Evolutionary conservation across 64 coral and sea anemone species (phyloP).

Genomic region (Hydrozoanthus tunicans): DNA sequence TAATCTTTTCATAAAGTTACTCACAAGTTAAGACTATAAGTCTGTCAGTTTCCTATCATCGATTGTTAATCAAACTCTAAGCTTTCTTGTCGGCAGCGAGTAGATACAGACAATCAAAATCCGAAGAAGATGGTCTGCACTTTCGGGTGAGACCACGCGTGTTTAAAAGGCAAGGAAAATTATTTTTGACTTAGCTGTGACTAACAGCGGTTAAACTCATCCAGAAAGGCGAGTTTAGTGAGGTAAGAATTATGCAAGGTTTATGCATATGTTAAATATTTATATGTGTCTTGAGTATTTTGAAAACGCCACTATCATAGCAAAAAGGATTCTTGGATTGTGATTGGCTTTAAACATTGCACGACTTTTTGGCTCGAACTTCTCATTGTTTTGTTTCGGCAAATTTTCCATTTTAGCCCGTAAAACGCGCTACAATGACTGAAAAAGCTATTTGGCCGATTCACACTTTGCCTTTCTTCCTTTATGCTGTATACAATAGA

Average conservation of each 20-base stretch:
- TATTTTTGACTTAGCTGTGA: not conserved
- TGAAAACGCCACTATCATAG: too few relatives aligned
- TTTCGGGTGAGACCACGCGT: not conserved
- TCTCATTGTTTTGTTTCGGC: too few relatives aligned
- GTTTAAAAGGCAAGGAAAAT: not conserved
- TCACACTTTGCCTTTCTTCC: too few relatives aligned
- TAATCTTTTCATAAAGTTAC: not conserved
- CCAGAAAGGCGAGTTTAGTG: not conserved
- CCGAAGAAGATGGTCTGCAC: not conserved
- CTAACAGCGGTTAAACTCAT: not conserved
- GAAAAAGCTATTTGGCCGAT: too few relatives aligned
- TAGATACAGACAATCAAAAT: too few relatives aligned
- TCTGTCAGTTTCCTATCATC: not conserved
- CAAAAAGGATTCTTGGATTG: too few relatives aligned
- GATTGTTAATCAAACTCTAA: not conserved
- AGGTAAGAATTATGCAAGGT: not conserved
- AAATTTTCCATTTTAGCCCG: too few relatives aligned
- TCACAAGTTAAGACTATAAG: not conserved
- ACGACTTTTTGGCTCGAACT: too few relatives aligned
- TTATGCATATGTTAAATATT: not conserved
- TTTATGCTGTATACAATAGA: too few relatives aligned
- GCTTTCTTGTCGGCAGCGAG: not conserved
- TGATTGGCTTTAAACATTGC: too few relatives aligned
- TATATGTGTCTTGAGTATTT: not conserved
- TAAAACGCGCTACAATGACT: too few relatives aligned